phyloP scores from a whole-genome alignment of 2,888 invertebrate species.

The Watsonalla cultraria region DNA sequence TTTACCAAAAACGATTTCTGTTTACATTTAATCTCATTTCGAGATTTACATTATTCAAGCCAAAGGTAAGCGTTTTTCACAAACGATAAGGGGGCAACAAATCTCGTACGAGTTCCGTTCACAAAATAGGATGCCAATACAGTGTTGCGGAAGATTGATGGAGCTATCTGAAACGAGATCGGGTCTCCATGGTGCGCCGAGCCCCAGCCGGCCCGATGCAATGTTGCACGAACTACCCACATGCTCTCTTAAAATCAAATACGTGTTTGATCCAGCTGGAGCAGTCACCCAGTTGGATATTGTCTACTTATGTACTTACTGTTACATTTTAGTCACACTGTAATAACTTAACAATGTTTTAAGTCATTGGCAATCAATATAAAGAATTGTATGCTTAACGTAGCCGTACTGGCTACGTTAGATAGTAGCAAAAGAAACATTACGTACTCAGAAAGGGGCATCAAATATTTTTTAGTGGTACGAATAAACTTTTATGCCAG shows the following conservation, averaged over 20 bases:
- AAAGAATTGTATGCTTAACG: too few relatives aligned
- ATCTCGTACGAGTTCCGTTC: constrained; percentile 36
- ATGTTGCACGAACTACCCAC: constrained; percentile 35
- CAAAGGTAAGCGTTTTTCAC: constrained; percentile 27
- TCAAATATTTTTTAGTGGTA: too few relatives aligned
- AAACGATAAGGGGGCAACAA: constrained; percentile 36
- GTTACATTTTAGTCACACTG: neutral
- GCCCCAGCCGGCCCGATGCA: constrained; percentile 32
- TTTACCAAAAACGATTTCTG: constrained; percentile 15
- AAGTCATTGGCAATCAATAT: too few relatives aligned
- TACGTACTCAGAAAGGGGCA: too few relatives aligned
- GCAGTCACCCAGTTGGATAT: neutral
- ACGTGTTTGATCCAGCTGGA: constrained; percentile 24
- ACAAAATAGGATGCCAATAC: constrained; percentile 52
- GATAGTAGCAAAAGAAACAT: too few relatives aligned
- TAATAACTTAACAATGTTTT: neutral
- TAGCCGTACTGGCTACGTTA: too few relatives aligned
- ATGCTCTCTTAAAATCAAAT: constrained; percentile 47
- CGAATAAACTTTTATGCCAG: too few relatives aligned
- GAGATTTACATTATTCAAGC: constrained; percentile 20
- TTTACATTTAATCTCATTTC: constrained; percentile 20
- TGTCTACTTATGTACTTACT: neutral
- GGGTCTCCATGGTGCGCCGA: constrained; percentile 35
- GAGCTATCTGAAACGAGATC: constrained; percentile 68
- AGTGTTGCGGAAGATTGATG: constrained; percentile 69